Percentiles rank a stretch among this genome's conserved stretches.
phyloP scores from a whole-genome alignment of 2,797 vertebrate species.

The Coluber constrictor region DNA sequence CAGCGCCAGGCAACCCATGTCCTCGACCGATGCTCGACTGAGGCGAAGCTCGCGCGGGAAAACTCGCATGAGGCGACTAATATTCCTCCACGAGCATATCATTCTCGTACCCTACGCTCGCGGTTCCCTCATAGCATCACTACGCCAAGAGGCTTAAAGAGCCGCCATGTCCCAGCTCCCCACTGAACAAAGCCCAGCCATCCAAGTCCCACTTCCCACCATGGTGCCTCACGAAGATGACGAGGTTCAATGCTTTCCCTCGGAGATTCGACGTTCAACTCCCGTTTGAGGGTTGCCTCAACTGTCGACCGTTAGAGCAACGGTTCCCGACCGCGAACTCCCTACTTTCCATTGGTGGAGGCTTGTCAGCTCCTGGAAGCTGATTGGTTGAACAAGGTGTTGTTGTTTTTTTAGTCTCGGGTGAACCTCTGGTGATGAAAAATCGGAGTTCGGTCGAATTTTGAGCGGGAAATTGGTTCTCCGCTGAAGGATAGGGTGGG shows the following conservation, averaged over 20 bases:
- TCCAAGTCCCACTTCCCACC: conserved; percentile 24
- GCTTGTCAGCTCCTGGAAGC: background rate
- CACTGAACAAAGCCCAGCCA: background rate
- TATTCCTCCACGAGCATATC: no score
- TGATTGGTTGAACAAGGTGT: background rate
- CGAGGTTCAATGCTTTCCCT: background rate
- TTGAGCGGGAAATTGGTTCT: background rate
- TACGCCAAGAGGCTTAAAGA: background rate
- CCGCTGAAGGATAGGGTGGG: background rate
- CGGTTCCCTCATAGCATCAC: background rate
- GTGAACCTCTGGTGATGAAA: background rate
- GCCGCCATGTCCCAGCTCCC: fast-evolving
- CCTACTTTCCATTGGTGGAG: background rate
- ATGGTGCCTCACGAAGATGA: background rate
- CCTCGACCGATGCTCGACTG: fast-evolving
- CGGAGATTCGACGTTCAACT: fast-evolving
- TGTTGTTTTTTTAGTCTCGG: background rate
- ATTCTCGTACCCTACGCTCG: fast-evolving
- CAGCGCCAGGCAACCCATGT: background rate
- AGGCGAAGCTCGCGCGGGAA: background rate
- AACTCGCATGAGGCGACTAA: background rate
- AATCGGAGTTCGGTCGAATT: background rate
- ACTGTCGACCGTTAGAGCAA: background rate
- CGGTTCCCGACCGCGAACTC: background rate
- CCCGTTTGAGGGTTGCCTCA: fast-evolving